Percentiles rank a stretch among this genome's conserved stretches.
Evolutionary conservation across 2,797 vertebrate species (phyloP).

Genomic region (Vipera ursinii): DNA sequence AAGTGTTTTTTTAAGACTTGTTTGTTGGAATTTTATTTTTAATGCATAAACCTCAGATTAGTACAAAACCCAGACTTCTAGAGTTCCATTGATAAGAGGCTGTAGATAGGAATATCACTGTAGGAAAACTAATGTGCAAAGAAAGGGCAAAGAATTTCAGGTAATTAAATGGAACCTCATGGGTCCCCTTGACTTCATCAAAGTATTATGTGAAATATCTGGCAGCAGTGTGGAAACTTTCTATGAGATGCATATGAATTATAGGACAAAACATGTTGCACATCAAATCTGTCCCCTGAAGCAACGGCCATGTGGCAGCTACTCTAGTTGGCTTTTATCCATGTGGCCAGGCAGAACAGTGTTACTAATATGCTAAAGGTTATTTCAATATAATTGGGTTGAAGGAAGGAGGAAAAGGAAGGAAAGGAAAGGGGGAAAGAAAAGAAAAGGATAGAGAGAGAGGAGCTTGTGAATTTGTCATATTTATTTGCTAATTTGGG

Average conservation of each 20-base stretch:
- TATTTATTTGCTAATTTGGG: not conserved
- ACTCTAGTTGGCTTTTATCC: not conserved
- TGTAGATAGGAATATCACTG: not conserved
- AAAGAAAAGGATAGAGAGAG: not conserved
- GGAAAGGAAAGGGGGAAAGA: not conserved
- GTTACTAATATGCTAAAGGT: not conserved
- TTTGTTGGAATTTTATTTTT: not conserved
- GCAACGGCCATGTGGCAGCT: not conserved
- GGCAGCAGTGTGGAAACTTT: not conserved
- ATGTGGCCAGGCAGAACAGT: not conserved
- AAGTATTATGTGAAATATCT: not conserved
- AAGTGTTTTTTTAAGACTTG: not conserved
- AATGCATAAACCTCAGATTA: not conserved
- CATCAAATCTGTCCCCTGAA: not conserved
- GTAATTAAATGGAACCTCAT: not conserved
- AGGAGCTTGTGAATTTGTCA: not conserved
- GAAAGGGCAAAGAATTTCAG: not conserved
- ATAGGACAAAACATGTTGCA: not conserved
- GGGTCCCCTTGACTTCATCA: not conserved
- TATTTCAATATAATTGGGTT: not conserved
- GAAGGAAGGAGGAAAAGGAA: not conserved
- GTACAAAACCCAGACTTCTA: not conserved
- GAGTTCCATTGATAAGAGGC: not conserved
- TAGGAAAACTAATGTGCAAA: not conserved
- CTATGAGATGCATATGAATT: not conserved